Conservation (phyloP, 2,113 vertebrate species). For the Vicugna pacos region DNA sequence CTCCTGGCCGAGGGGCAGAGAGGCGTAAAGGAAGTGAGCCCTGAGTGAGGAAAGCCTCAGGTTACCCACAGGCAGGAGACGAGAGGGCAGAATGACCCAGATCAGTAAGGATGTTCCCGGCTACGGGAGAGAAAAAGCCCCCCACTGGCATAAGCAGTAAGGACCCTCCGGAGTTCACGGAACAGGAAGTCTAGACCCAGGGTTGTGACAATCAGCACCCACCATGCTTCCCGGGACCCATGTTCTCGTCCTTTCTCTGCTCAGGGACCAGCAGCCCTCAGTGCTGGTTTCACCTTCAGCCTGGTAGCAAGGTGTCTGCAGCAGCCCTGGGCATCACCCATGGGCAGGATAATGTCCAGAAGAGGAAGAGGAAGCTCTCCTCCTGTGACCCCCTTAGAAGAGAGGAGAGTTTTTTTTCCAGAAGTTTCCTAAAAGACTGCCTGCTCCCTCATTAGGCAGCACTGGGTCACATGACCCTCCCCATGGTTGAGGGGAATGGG, state of each 20-base stretch:
- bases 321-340: not conserved
- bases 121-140: not conserved
- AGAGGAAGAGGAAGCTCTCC: not conserved
- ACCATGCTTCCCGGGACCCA: not conserved
- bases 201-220: rapidly evolving
- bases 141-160: too few relatives aligned
- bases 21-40: not conserved
- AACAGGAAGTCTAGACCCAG: not conserved
- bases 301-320: not conserved
- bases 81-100: not conserved
- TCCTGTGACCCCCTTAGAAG: not conserved
- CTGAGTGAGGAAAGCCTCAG: not conserved
- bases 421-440: not conserved
- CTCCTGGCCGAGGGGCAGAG: not conserved
- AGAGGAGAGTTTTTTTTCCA: not conserved
- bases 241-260: not conserved
- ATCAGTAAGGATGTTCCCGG: not conserved
- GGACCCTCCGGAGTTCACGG: not conserved
- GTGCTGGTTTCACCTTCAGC: not conserved
- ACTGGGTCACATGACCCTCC: not conserved
- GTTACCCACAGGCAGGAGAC: rapidly evolving
- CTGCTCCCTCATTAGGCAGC: not conserved
- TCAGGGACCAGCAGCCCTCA: not conserved
- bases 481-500: not conserved
- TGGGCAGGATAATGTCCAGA: not conserved